Percentiles rank a stretch among this genome's conserved stretches.
phyloP scores from a whole-genome alignment of 1,140 invertebrate genomes.

The Rhizoglyphus robini region DNA sequence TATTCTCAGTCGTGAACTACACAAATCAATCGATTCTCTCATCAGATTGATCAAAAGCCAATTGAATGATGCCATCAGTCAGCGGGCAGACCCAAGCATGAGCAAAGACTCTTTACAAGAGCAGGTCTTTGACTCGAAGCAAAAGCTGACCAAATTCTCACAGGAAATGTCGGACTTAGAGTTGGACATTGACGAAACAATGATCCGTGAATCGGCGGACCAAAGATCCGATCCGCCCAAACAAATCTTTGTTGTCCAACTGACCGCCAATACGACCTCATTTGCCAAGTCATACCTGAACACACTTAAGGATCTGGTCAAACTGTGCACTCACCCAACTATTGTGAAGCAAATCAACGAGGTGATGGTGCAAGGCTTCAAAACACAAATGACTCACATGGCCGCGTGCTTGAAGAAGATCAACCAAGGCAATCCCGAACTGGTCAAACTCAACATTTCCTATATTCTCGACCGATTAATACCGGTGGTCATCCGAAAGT shows the following conservation, averaged over 20 bases:
- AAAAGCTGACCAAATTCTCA: conserved; percentile 39
- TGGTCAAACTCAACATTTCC: neutral
- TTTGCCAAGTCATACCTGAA: conserved; percentile 53
- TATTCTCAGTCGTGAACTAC: conserved; percentile 61
- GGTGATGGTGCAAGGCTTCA: conserved; percentile 48
- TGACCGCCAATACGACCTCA: conserved; percentile 53
- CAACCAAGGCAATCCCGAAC: neutral
- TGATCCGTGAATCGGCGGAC: conserved; percentile 41
- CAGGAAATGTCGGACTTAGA: conserved; percentile 44
- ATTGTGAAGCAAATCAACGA: conserved; percentile 44
- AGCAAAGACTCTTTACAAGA: conserved; percentile 54
- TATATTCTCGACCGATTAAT: neutral
- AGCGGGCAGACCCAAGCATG: conserved; percentile 36
- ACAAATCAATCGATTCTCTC: conserved; percentile 44
- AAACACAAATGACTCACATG: conserved; percentile 49
- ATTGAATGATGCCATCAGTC: conserved; percentile 54
- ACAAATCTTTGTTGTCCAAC: conserved; percentile 40
- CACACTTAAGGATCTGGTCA: conserved; percentile 52
- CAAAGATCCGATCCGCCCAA: neutral
- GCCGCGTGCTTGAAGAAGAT: neutral
- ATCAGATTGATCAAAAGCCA: conserved; percentile 56
- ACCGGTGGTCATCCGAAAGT: neutral
- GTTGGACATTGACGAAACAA: conserved; percentile 39
- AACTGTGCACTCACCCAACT: conserved; percentile 48
- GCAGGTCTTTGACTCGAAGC: conserved; percentile 47